phyloP scores from a whole-genome alignment of 2,888 invertebrate genomes.

The Neocrepidodera transversa region DNA sequence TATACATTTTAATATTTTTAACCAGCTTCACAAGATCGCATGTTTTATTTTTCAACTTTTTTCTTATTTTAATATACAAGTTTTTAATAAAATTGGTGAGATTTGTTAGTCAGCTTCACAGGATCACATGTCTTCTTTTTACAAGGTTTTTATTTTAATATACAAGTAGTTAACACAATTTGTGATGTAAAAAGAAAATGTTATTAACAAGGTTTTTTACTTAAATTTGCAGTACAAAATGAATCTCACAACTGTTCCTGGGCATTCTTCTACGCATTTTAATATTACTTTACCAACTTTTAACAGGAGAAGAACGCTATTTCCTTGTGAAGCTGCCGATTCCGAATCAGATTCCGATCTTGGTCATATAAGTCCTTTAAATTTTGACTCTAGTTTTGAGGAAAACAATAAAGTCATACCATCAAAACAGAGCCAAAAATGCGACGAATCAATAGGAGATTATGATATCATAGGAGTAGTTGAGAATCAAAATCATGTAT shows the following conservation, averaged over 20 bases:
- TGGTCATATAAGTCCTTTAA: slow-evolving; percentile 66
- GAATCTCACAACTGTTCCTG: slow-evolving; percentile 3
- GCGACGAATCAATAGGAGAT: slow-evolving; percentile 35
- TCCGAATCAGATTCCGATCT: slow-evolving; percentile 62
- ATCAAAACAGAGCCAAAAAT: slow-evolving; percentile 20
- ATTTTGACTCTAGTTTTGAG: slow-evolving; percentile 51
- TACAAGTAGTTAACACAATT: neutral
- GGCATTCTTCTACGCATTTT: slow-evolving; percentile 2
- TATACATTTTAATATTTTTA: neutral
- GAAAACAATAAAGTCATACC: slow-evolving; percentile 26
- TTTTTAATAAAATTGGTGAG: neutral
- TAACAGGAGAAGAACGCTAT: slow-evolving; percentile 70
- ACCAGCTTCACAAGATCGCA: neutral
- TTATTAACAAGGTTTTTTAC: neutral
- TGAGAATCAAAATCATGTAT: slow-evolving; percentile 24
- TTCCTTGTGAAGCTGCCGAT: slow-evolving; percentile 56
- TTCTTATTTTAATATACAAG: neutral
- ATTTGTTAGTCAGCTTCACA: neutral
- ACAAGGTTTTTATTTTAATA: neutral
- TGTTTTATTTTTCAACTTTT: neutral
- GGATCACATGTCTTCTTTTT: neutral
- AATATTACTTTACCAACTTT: neutral
- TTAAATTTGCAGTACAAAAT: slow-evolving; percentile 9
- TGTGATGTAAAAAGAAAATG: neutral
- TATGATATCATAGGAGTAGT: slow-evolving; percentile 44